Base-by-base conservation (phyloP, 2,797 vertebrate species). In the Parauchenoglanis punctatus region DNA sequence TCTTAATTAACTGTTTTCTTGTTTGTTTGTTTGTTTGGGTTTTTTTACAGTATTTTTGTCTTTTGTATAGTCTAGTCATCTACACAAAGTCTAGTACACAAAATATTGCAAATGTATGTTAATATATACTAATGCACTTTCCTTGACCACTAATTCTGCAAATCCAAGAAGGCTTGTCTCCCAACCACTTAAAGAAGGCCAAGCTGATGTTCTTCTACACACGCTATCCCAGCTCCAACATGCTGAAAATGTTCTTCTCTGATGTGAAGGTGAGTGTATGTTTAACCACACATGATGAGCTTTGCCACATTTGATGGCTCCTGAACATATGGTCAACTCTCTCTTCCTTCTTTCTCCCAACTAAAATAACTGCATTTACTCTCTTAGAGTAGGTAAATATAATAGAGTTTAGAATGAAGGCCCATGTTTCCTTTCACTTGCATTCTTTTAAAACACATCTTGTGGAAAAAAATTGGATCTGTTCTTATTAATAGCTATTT, bases 171-270 rank as follows among this genome's bases (percentile, higher is more conserved):
- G 98, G 98, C 86, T 93, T 99, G 92, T 99, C 98, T 90, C 98
- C 98, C 28, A 99, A 99, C 95, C 98, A 99, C 95, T 96, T 99
- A 95, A 99, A 99, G 96, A 99, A 99, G 94, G 98, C 98, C 94
- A 99, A 99, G 95, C 96, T 99, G 92, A 99, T 99, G 98, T 99
- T 99, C 96, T 99, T 99, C 96, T 99, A 99, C 94, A 97, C 97
- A 61, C 97, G 98, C 90, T 99, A 99, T 93, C 98, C 98, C 85
- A 99, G 98, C 93, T 99, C 98, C 95, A 99, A 99, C 95, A 99
- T 99, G 98, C 97, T 99, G 93, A 99, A 99, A 94, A 99, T 98
- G 84, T 99, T 96, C 96, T 99, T 99, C 96, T 98, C 98, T 1
- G 98, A 99, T 1, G 98, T 99, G 91, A 99, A 99, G 98, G 98